Conservation (phyloP, 64 coral and sea anemone species). For the Stichodactyla mertensii region DNA sequence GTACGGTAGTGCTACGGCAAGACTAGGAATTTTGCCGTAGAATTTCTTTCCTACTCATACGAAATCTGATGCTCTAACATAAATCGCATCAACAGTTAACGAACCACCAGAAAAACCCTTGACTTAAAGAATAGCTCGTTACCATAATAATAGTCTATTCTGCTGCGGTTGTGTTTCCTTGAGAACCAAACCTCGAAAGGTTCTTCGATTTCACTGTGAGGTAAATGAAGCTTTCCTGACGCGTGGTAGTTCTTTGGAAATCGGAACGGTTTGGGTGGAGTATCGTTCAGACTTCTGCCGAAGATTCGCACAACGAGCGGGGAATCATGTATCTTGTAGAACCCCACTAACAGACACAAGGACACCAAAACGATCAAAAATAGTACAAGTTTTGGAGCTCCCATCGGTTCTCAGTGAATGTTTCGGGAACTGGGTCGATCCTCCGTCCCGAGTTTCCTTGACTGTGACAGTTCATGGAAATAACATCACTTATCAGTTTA, state of each 20-base stretch:
- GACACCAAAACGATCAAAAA: not conserved
- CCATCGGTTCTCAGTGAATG: not conserved
- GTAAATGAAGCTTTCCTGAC: conserved; percentile 70
- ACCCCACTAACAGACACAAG: not conserved
- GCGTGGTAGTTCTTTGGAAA: conserved; percentile 76
- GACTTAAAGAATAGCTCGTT: not conserved
- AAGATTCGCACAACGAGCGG: not conserved
- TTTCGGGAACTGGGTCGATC: not conserved
- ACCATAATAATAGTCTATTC: conserved; percentile 99
- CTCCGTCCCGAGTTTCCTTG: not conserved
- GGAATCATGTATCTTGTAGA: conserved; percentile 8
- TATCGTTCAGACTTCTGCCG: not conserved
- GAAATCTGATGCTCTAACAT: too few species aligned
- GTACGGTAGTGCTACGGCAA: too few species aligned
- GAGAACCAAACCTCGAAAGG: conserved; percentile 94
- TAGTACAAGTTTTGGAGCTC: not conserved
- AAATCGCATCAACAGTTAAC: too few species aligned
- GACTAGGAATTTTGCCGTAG: too few species aligned
- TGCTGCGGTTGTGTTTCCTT: conserved; percentile 71
- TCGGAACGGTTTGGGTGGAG: not conserved
- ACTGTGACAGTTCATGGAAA: not conserved
- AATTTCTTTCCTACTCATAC: too few species aligned
- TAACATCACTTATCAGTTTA: not conserved
- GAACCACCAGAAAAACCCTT: not conserved
- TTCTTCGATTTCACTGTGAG: conserved; percentile 83